Evolutionary conservation across 92 coral and sea anemone genomes (phyloP).

Genomic region (Zoanthus solanderi): DNA sequence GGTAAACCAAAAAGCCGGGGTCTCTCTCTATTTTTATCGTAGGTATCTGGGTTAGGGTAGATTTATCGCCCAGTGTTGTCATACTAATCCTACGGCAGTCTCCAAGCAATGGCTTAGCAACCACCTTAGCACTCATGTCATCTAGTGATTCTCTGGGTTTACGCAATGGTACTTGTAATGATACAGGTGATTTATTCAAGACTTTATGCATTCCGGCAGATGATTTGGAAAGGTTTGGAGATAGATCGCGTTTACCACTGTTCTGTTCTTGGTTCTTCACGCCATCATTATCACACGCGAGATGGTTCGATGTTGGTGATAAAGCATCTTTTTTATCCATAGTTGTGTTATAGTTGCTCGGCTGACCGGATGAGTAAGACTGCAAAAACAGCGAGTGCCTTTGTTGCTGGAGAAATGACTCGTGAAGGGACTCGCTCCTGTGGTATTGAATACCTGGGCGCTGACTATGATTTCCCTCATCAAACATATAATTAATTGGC

Average conservation of each 20-base stretch:
- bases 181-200: background rate
- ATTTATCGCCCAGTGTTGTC: constrained; percentile 22
- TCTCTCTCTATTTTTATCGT: constrained; percentile 69
- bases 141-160: background rate
- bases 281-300: background rate
- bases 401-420: constrained; percentile 77
- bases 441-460: constrained; percentile 8
- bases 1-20: constrained; percentile 80
- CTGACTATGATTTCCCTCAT: background rate
- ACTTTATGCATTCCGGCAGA: background rate
- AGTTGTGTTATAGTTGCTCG: constrained; percentile 29
- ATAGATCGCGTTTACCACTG: background rate
- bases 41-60: constrained; percentile 29
- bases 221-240: background rate
- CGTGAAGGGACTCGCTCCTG: constrained; percentile 69
- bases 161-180: constrained; percentile 3
- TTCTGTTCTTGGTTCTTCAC: background rate
- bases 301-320: background rate
- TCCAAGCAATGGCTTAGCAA: background rate
- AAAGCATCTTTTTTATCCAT: background rate
- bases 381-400: constrained; percentile 77
- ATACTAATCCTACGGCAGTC: constrained; percentile 23
- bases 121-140: background rate
- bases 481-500: constrained; percentile 55
- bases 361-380: constrained; percentile 60